A percentile compares a stretch with the other conserved stretches of the same genome.
These are phyloP conservation scores for Lasioglossum baleicum DNA, from an alignment of 1,140 invertebrate species.

Conservation along the genomic window DNA sequence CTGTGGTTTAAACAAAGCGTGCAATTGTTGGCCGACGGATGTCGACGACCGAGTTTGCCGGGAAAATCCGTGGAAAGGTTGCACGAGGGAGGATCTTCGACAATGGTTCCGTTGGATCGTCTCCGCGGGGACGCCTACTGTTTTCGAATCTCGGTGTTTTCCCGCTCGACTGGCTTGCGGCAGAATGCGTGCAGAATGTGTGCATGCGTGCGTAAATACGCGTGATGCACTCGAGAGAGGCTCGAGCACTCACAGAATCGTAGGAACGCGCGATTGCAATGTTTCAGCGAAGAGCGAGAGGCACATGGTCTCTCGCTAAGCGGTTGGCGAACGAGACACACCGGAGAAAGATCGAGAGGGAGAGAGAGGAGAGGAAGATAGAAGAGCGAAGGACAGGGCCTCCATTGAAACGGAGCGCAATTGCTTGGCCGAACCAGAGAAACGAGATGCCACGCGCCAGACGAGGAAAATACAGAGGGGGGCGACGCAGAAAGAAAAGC, in stretches of 20 bases:
- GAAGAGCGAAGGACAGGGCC: slow-evolving; percentile 50
- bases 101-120: not conserved
- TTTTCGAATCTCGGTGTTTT: slow-evolving; percentile 40
- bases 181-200: slow-evolving; percentile 16
- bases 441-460: slow-evolving; percentile 55
- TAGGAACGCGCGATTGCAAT: slow-evolving; percentile 10
- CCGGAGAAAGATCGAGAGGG: not conserved
- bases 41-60: not conserved
- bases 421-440: slow-evolving; percentile 40
- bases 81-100: not conserved
- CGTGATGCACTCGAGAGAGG: not conserved
- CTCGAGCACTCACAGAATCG: slow-evolving; percentile 3
- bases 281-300: not conserved
- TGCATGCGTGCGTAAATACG: slow-evolving; percentile 32
- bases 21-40: not conserved
- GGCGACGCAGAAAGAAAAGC: slow-evolving; percentile 31
- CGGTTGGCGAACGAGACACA: slow-evolving; percentile 11
- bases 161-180: slow-evolving; percentile 33
- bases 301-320: not conserved
- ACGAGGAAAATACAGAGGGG: slow-evolving; percentile 30
- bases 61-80: not conserved
- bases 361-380: not conserved
- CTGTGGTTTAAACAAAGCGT: not conserved
- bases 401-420: slow-evolving; percentile 53
- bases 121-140: slow-evolving; percentile 1